Evolutionary conservation across 2,888 invertebrate genomes (phyloP).

Genomic region (Hypolimnas misippus): DNA sequence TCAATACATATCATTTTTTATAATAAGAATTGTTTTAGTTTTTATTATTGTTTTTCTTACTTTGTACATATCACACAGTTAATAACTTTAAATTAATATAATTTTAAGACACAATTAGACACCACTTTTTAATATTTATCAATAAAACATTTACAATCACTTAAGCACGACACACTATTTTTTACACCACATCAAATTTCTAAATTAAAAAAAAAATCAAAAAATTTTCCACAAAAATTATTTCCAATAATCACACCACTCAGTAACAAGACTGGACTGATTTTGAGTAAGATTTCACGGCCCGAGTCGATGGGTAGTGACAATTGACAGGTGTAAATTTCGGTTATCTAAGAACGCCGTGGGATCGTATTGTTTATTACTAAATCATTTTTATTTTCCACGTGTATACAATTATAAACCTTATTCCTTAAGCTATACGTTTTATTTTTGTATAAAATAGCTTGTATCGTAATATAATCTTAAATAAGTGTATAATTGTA

Average conservation of each 20-base stretch:
- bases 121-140: too few relatives aligned
- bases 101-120: too few relatives aligned
- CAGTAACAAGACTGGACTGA: slow-evolving; percentile 69
- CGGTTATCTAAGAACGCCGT: slow-evolving; percentile 67
- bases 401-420: background rate
- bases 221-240: slow-evolving; percentile 35
- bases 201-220: too few relatives aligned
- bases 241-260: slow-evolving; percentile 51
- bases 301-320: slow-evolving; percentile 66
- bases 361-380: slow-evolving; percentile 60
- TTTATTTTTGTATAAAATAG: slow-evolving; percentile 1
- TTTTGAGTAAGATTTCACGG: slow-evolving; percentile 82
- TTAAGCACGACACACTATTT: too few relatives aligned
- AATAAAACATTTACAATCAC: too few relatives aligned
- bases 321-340: slow-evolving; percentile 79
- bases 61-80: too few relatives aligned
- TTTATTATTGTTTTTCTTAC: too few relatives aligned
- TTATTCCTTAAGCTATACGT: background rate
- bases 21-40: too few relatives aligned
- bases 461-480: background rate
- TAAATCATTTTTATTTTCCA: slow-evolving; percentile 39
- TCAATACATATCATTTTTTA: too few relatives aligned
- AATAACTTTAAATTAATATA: too few relatives aligned
- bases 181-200: too few relatives aligned
- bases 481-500: background rate